phyloP scores from a whole-genome alignment of 2,888 invertebrate species.

The Furcula furcula region DNA sequence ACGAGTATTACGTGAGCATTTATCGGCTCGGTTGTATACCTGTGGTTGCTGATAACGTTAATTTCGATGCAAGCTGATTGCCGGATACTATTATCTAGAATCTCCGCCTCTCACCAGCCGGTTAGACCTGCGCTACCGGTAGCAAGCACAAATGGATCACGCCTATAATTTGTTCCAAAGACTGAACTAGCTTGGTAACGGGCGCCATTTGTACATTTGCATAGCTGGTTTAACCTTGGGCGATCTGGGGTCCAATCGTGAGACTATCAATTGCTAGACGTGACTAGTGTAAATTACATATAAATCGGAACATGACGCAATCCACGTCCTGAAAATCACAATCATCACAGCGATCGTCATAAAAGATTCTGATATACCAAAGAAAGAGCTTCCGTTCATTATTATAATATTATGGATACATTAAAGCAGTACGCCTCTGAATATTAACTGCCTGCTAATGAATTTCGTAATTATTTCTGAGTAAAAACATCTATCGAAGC shows the following conservation, averaged over 20 bases:
- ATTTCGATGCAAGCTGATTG: slow-evolving; percentile 24
- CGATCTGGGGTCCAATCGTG: slow-evolving; percentile 28
- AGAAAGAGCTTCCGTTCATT: slow-evolving; percentile 39
- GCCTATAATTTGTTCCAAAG: slow-evolving; percentile 40
- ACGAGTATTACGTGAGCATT: slow-evolving; percentile 15
- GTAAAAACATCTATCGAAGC: slow-evolving; percentile 27
- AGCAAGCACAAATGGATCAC: slow-evolving; percentile 30
- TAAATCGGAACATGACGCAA: slow-evolving; percentile 31
- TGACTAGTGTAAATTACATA: slow-evolving; percentile 15
- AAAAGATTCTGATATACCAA: slow-evolving; percentile 24
- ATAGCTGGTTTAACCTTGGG: slow-evolving; percentile 44
- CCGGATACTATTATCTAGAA: slow-evolving; percentile 34
- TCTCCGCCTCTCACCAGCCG: slow-evolving; percentile 29
- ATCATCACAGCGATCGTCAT: slow-evolving; percentile 10
- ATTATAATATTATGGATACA: slow-evolving; percentile 31
- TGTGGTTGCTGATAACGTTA: slow-evolving; percentile 25
- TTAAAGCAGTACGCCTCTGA: slow-evolving; percentile 22
- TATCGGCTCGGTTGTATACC: slow-evolving; percentile 17
- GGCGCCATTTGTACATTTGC: slow-evolving; percentile 33
- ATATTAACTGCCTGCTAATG: slow-evolving; percentile 37
- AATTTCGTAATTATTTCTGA: slow-evolving; percentile 35
- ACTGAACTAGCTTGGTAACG: slow-evolving; percentile 26
- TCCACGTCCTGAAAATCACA: slow-evolving; percentile 29
- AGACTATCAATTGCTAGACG: slow-evolving; percentile 31
- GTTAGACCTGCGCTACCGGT: slow-evolving; percentile 36